Percentiles rank a stretch among this genome's conserved stretches.
Conservation (phyloP, 37 sponge, comb jelly and placozoan genomes). For the Diacarnus erythraeanus region DNA sequence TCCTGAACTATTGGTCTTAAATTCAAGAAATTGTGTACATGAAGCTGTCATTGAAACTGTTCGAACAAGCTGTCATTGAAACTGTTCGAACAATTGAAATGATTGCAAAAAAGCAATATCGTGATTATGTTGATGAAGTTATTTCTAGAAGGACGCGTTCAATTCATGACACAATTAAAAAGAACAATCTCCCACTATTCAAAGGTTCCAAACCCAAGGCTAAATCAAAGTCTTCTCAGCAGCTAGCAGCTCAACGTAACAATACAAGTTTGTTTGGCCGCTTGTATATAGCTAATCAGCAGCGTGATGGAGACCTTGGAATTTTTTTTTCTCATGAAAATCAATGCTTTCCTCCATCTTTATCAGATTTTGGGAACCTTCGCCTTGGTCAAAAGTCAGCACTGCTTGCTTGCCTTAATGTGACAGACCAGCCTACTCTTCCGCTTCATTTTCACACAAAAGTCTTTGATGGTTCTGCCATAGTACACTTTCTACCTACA, state of each 20-base stretch:
- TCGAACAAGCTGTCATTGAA: too few species aligned
- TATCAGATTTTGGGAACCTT: not conserved
- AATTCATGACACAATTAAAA: not conserved
- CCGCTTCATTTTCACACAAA: not conserved
- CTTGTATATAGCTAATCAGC: not conserved
- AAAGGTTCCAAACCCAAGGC: not conserved
- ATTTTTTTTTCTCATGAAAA: not conserved
- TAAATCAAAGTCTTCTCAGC: not conserved
- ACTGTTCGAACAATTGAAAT: too few species aligned
- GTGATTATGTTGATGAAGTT: too few species aligned
- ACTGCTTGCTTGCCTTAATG: not conserved
- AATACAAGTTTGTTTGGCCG: not conserved
- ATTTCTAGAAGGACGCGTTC: too few species aligned
- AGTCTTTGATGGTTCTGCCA: not conserved
- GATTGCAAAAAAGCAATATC: too few species aligned
- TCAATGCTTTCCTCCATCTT: not conserved
- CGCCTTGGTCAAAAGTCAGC: not conserved
- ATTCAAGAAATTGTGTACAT: too few species aligned
- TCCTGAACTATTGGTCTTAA: too few species aligned
- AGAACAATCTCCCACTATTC: not conserved
- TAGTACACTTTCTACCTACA: not conserved
- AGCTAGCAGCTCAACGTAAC: not conserved
- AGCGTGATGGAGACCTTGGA: conserved; percentile 7
- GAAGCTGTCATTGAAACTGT: too few species aligned
- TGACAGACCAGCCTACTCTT: not conserved